Percentiles rank a stretch among this genome's conserved stretches.
These are phyloP conservation scores for Catalaphyllia jardinei DNA, from an alignment of 64 coral and sea anemone species.

Conservation along the genomic window DNA sequence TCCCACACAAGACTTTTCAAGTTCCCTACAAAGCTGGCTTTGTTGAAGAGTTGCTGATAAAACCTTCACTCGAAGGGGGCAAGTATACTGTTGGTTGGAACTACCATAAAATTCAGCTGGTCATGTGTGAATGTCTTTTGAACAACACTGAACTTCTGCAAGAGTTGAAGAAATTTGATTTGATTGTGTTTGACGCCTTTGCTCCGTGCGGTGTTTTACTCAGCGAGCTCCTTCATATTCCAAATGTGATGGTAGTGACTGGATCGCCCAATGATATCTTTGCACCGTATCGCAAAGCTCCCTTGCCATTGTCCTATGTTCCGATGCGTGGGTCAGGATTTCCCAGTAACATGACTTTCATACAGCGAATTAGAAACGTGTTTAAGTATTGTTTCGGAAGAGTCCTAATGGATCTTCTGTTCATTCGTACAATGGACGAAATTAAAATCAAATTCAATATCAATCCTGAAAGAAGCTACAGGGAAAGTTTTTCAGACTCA, in stretches of 20 bases:
- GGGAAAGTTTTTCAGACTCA: background rate
- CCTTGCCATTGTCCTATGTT: slow-evolving; percentile 36
- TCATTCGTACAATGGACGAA: background rate
- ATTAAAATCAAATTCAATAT: slow-evolving; percentile 58
- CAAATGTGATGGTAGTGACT: background rate
- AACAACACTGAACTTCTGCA: slow-evolving; percentile 25
- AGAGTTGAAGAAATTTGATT: slow-evolving; percentile 50
- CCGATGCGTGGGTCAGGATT: background rate
- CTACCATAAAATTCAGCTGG: background rate
- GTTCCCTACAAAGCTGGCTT: background rate
- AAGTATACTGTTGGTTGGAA: background rate
- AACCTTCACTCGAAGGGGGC: background rate
- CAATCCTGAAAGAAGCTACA: slow-evolving; percentile 43
- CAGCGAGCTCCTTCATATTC: slow-evolving; percentile 23
- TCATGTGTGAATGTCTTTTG: slow-evolving; percentile 20
- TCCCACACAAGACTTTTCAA: background rate
- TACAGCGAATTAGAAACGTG: slow-evolving; percentile 51
- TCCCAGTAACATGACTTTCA: slow-evolving; percentile 55
- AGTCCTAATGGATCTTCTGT: background rate
- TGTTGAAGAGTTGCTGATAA: background rate
- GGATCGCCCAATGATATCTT: background rate
- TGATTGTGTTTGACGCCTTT: slow-evolving; percentile 48
- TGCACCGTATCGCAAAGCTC: background rate
- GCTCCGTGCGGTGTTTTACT: slow-evolving; percentile 25
- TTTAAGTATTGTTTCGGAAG: too few species aligned